Evolutionary conservation across 2,113 vertebrate genomes (phyloP).

Genomic region (Deroptyus accipitrinus): DNA sequence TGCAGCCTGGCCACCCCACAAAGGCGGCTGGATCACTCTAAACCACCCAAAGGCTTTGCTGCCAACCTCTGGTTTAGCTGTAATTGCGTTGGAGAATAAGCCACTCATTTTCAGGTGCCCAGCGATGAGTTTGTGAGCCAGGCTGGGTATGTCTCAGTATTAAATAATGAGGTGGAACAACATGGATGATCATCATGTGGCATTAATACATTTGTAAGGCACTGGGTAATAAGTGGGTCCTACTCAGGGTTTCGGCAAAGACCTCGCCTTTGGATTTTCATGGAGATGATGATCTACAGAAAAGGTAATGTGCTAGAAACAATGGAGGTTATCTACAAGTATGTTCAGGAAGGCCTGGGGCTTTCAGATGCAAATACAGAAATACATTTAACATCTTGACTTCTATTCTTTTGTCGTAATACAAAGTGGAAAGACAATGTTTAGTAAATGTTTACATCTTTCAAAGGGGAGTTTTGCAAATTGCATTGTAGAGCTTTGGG

Average conservation of each 20-base stretch:
- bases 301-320: background rate
- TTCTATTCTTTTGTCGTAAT: constrained; percentile 62
- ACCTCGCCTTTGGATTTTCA: background rate
- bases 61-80: background rate
- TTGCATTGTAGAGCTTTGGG: constrained; percentile 60
- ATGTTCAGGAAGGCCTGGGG: constrained; percentile 57
- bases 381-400: constrained; percentile 62
- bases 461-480: constrained; percentile 56
- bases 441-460: constrained; percentile 63
- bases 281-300: constrained; percentile 1
- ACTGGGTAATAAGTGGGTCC: background rate
- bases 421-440: constrained; percentile 67
- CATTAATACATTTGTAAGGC: background rate
- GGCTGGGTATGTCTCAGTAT: background rate
- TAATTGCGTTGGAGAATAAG: background rate
- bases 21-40: background rate
- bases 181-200: fast-evolving
- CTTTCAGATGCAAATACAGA: constrained; percentile 61
- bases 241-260: background rate
- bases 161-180: background rate
- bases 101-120: background rate
- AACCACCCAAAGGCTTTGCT: background rate
- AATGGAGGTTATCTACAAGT: constrained; percentile 44
- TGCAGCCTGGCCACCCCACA: background rate
- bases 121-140: background rate